Percentiles rank a stretch among this genome's conserved stretches.
These are phyloP conservation scores for Pseudorectes ferrugineus DNA, from an alignment of 2,113 vertebrate species.

Conservation along the genomic window DNA sequence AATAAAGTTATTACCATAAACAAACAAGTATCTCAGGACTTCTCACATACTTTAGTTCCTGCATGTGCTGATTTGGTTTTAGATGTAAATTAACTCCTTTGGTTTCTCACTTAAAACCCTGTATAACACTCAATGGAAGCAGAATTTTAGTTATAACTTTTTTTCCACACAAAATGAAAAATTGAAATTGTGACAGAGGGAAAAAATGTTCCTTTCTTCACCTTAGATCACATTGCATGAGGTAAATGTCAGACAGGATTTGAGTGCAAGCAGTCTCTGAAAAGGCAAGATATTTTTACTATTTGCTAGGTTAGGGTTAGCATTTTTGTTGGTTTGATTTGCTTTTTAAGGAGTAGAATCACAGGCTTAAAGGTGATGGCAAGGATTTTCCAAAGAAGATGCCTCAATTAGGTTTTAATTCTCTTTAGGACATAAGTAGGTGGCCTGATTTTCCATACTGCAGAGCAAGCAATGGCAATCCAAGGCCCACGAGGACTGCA, in stretches of 20 bases:
- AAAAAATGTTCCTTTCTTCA: background rate
- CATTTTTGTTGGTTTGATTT: background rate
- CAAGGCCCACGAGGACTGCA: background rate
- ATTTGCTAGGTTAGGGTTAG: background rate
- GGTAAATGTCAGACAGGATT: background rate
- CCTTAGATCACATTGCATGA: background rate
- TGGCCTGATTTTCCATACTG: background rate
- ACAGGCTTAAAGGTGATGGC: background rate
- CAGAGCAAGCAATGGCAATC: background rate
- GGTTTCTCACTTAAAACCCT: background rate
- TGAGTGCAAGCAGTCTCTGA: background rate
- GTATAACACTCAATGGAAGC: background rate
- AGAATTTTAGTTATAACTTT: background rate
- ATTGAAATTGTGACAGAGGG: background rate
- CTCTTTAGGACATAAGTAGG: background rate
- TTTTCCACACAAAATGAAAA: background rate
- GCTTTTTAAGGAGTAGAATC: background rate
- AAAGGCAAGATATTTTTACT: background rate
- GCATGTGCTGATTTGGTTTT: background rate
- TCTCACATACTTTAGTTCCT: background rate
- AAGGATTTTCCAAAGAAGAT: background rate
- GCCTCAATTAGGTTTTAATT: background rate
- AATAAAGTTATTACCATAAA: slow-evolving; percentile 17
- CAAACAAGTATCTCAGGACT: background rate
- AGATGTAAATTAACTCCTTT: background rate